Base-by-base conservation (phyloP, 2,888 invertebrate species). In the Celastrina argiolus region DNA sequence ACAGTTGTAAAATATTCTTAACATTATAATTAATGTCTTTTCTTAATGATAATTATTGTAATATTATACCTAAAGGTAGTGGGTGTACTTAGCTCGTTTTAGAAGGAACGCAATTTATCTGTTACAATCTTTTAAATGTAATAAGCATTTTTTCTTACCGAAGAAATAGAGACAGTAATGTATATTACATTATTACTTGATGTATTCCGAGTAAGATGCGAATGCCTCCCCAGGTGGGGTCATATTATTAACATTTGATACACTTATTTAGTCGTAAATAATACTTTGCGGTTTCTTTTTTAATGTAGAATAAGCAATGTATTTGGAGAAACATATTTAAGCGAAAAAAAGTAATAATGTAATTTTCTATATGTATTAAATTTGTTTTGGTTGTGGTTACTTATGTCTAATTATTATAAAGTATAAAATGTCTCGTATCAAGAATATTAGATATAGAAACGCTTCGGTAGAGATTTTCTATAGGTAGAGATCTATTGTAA, bases 1-100 rank as follows among this genome's bases (percentile, higher is more conserved):
- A 51, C 22, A 51, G 12, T 51, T 51, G 22, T 51, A 16, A 51
- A 51, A 51, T 51, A 51, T 51, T 51, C 51, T 51, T 51, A 51
- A 26, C 51, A 22, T 12, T 51, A 5, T 22, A 26, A n/a, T n/a
- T n/a, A 51, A 26, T 51, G 22, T 26, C 22, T n/a, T 8, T 8
- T 45, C 51, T 22, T 51, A 51, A 22, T 22, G 22, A 51, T n/a
- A n/a, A n/a, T n/a, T n/a, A n/a, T n/a, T n/a, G n/a, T n/a, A n/a
- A n/a, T n/a, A n/a, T n/a, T n/a, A n/a, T n/a, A n/a, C n/a, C n/a
- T n/a, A n/a, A n/a, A n/a, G n/a, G n/a, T n/a, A n/a, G n/a, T n/a
- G n/a, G n/a, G n/a, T n/a, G n/a, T n/a, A n/a, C n/a, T 42, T 42
- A 16, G 7, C n/a, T 42, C 2, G 18, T 18, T 18, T 10, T 6